Evolutionary conservation across 2,113 vertebrate species (phyloP).

Genomic region (Passer domesticus): DNA sequence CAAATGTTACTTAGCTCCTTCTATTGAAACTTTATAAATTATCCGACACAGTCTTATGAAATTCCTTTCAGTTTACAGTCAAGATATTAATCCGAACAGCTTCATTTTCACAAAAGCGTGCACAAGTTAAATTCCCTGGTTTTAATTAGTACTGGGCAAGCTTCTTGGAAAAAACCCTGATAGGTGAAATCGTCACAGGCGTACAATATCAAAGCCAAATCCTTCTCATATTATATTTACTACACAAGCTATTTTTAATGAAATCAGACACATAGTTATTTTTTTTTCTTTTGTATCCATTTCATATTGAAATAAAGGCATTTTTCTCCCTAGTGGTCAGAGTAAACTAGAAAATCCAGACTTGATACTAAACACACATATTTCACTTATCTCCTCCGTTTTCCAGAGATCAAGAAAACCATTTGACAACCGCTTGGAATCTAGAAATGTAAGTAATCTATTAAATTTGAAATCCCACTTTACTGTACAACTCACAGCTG

Average conservation of each 20-base stretch:
- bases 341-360: constrained; percentile 7
- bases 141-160: constrained; percentile 43
- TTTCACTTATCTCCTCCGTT: constrained; percentile 1
- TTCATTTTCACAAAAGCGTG: neutral
- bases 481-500: constrained; percentile 5
- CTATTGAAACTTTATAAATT: constrained; percentile 22
- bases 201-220: neutral
- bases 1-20: neutral
- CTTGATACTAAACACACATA: neutral
- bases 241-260: constrained; percentile 2
- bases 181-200: neutral
- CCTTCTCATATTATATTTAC: constrained; percentile 9
- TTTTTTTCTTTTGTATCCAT: neutral
- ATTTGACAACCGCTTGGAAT: constrained; percentile 32
- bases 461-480: constrained; percentile 40
- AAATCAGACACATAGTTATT: neutral
- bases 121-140: constrained; percentile 26
- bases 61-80: constrained; percentile 2
- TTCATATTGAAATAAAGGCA: neutral
- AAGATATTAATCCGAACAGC: constrained; percentile 16
- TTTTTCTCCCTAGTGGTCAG: constrained; percentile 5
- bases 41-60: neutral
- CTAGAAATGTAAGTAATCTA: constrained; percentile 47
- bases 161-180: neutral
- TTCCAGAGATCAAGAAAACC: constrained; percentile 35